Base-by-base conservation (phyloP, 2,888 invertebrate species). In the Muscina levida region DNA sequence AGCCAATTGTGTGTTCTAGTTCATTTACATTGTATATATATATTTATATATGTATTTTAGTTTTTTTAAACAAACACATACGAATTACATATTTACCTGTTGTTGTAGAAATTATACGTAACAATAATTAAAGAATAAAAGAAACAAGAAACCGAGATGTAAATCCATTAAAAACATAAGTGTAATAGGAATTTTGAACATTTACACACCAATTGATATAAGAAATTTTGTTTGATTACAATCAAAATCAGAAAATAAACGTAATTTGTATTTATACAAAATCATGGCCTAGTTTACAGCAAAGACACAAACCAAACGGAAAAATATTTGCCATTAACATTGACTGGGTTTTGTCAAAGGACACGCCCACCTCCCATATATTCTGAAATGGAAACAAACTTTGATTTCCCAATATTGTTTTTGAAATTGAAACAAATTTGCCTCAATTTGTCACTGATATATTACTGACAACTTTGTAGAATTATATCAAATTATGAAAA, bases 21-120 rank as follows among this genome's bases (percentile, higher is more conserved):
- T 57, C 31, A 15, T 57, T 56, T 13, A 26, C n/a, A 19, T 39
- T 62, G 37, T 59, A 2, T n/a, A 31, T 62, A 10, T 62, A 39
- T 39, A 39, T 62, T 56, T 8, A 11, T 51, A 22, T 51, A n/a
- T n/a, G n/a, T 51, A 51, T 51, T 11, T 44, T 44, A 65, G 15
- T 37, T 39, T 59, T 44, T 15, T 62, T 13, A 65, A 70, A 76
- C 57, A 79, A 65, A 76, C 57, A 73, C 68, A 72, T 59, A 59
- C 59, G 22, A 17, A 42, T 31, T 80, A 76, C 48, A 77, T 77
- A 80, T 77, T 80, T 77, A 80, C 76, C 73, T 77, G 76, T 68
- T 65, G 15, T 31, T 65, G 17, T 70, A 44, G 51, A 70, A 37
- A 71, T 62, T 62, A 62, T 39, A 62, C 17, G 1, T 42, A 62